Evolutionary conservation across 23 tunicate species (phyloP).

Genomic region (Ascidia mentula): DNA sequence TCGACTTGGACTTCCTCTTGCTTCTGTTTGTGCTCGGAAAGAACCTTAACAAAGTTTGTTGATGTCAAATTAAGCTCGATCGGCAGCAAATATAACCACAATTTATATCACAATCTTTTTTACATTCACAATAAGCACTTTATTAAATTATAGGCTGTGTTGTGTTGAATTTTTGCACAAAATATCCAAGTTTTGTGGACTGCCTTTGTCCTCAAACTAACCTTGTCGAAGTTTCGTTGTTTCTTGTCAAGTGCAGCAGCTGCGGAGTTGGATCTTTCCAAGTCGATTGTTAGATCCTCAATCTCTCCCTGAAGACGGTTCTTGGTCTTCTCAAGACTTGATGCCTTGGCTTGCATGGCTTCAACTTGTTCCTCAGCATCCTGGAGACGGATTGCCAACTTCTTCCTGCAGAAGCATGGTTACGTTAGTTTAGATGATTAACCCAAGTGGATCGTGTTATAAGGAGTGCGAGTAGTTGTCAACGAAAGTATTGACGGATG

Average conservation of each 20-base stretch:
- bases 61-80: no score
- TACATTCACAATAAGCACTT: no score
- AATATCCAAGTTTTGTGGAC: no score
- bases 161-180: no score
- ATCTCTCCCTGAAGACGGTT: conserved; percentile 90
- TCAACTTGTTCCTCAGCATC: conserved; percentile 66
- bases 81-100: no score
- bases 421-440: no score
- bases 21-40: conserved; percentile 94
- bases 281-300: conserved; percentile 88
- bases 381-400: conserved; percentile 19
- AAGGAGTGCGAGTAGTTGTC: no score
- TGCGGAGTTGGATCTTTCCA: conserved; percentile 87
- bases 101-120: no score
- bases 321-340: conserved; percentile 95
- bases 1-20: conserved; percentile 89
- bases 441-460: no score
- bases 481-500: no score
- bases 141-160: no score
- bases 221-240: conserved; percentile 40
- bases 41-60: conserved; percentile 24
- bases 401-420: conserved; percentile 30
- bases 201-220: no score
- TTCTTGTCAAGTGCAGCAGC: conserved; percentile 92
- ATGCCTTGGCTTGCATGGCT: conserved; percentile 78